Evolutionary conservation across 2,797 vertebrate genomes (phyloP).

Genomic region (Pantherophis vulpinus): DNA sequence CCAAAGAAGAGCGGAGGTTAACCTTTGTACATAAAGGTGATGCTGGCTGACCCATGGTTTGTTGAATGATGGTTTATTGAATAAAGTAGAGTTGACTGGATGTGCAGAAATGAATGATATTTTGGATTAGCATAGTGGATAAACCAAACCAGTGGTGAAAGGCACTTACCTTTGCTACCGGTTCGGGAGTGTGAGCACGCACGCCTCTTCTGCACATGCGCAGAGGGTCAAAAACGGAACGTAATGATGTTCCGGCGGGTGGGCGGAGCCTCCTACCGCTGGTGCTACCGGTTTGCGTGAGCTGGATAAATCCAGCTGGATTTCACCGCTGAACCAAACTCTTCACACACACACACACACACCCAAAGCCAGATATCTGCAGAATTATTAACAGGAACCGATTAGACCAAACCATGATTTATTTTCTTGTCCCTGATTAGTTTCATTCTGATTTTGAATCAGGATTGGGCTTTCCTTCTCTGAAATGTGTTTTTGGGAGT

Average conservation of each 20-base stretch:
- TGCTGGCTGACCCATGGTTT: not conserved
- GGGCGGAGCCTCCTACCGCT: too few relatives aligned
- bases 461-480: not conserved
- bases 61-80: not conserved
- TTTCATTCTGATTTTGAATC: not conserved
- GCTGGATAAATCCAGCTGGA: too few relatives aligned
- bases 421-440: not conserved
- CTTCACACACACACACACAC: not conserved
- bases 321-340: not conserved
- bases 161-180: too few relatives aligned
- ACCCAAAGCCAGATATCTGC: too few relatives aligned
- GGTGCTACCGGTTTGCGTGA: too few relatives aligned
- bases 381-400: not conserved
- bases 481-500: not conserved
- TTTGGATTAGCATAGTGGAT: not conserved
- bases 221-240: too few relatives aligned
- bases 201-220: too few relatives aligned
- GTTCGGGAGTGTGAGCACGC: too few relatives aligned
- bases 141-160: not conserved
- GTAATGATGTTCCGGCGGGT: too few relatives aligned
- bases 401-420: too few relatives aligned
- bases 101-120: not conserved
- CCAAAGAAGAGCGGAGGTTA: slow-evolving; percentile 76
- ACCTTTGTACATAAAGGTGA: slow-evolving; percentile 80
- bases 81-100: not conserved